Conservation (phyloP, 2,888 invertebrate species). For the Mycalesis mineus region DNA sequence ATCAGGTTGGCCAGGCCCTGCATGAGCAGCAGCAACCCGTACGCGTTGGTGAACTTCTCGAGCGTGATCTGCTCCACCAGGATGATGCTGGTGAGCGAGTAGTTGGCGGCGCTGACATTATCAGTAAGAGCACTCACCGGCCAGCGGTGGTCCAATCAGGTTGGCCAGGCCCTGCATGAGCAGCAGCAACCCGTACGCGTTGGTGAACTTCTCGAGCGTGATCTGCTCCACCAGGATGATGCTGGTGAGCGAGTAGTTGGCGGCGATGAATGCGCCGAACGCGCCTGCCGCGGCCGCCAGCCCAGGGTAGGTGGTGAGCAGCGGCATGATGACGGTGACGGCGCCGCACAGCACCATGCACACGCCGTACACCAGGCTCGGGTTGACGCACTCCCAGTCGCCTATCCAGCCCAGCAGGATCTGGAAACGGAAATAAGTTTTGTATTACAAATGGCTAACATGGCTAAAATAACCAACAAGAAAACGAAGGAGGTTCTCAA, state of each 20-base stretch:
- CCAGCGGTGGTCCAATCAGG: slow-evolving; percentile 92
- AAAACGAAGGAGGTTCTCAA: too few species aligned
- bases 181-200: slow-evolving; percentile 91
- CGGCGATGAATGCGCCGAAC: slow-evolving; percentile 93
- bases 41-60: slow-evolving; percentile 93
- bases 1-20: slow-evolving; percentile 94
- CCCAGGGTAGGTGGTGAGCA: slow-evolving; percentile 74
- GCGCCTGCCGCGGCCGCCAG: slow-evolving; percentile 83
- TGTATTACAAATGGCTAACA: neutral
- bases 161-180: slow-evolving; percentile 94
- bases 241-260: slow-evolving; percentile 93
- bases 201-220: slow-evolving; percentile 93
- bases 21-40: slow-evolving; percentile 90
- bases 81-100: slow-evolving; percentile 91
- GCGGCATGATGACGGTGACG: slow-evolving; percentile 82
- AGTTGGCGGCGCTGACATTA: neutral
- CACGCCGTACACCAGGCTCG: slow-evolving; percentile 87
- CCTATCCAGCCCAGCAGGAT: slow-evolving; percentile 92
- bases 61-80: slow-evolving; percentile 93
- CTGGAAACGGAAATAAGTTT: slow-evolving; percentile 56
- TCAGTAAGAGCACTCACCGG: slow-evolving; percentile 80
- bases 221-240: slow-evolving; percentile 94
- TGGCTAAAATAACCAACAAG: too few species aligned
- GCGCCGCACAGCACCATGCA: slow-evolving; percentile 87
- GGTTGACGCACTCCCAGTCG: slow-evolving; percentile 87